Conservation (phyloP, 2,888 invertebrate species). For the Eristalis pertinax region DNA sequence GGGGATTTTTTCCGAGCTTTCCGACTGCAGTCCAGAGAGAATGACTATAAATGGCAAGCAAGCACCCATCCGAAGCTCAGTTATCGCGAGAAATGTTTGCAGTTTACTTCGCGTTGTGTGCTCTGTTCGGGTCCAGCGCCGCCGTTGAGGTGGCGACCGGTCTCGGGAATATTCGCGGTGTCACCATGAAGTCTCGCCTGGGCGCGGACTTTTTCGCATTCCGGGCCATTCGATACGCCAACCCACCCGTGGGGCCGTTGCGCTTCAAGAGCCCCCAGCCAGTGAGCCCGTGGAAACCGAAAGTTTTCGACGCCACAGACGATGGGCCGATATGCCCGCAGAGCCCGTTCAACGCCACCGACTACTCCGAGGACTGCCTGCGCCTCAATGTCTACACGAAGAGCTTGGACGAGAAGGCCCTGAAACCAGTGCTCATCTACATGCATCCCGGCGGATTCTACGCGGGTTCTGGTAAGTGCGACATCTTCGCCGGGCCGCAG, state of each 20-base stretch:
- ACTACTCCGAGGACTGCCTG: conserved; percentile 83
- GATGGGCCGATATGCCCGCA: conserved; percentile 84
- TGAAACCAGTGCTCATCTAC: conserved; percentile 85
- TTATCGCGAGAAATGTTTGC: conserved; percentile 27
- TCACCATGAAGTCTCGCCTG: conserved; percentile 74
- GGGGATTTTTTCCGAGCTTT: neutral
- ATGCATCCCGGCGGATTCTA: conserved; percentile 87
- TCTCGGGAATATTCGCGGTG: conserved; percentile 76
- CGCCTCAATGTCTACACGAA: conserved; percentile 83
- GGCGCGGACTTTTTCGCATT: conserved; percentile 77
- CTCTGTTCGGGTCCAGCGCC: conserved; percentile 44
- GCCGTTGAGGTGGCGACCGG: conserved; percentile 75
- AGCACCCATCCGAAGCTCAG: neutral
- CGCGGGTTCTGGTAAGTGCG: conserved; percentile 83
- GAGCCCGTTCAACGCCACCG: conserved; percentile 76
- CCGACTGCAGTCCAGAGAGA: neutral
- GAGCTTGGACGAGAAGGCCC: conserved; percentile 66
- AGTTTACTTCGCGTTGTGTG: conserved; percentile 19
- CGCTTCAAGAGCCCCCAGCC: conserved; percentile 81
- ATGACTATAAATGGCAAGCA: neutral
- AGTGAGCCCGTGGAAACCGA: conserved; percentile 81
- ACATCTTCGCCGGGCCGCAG: conserved; percentile 81
- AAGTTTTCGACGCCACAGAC: conserved; percentile 82
- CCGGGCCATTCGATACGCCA: conserved; percentile 78
- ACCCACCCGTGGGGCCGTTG: conserved; percentile 76